Evolutionary conservation across 2,888 invertebrate genomes (phyloP), one percentile per base, ranked within the genome.

Genomic region (Eulithis testata): DNA sequence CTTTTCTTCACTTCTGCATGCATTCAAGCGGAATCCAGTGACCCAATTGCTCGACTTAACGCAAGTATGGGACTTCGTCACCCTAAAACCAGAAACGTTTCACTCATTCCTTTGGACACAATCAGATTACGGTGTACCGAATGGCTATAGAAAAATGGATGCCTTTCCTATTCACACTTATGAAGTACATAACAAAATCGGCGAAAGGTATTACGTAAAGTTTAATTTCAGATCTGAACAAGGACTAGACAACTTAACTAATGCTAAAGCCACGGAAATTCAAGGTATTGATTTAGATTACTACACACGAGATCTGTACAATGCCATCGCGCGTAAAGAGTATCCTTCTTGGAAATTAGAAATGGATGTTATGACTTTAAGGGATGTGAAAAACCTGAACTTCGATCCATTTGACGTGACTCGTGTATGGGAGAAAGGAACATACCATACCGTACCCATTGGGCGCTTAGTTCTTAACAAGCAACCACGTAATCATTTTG

Each of bases 201-300:
- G 96, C 0, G 94, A 96, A 64, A 88, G 94, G 31, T 94, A 95
- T 73, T 98, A 96, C 82, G 97, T 96, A 69, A 98, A 97, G 93
- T 98, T 98, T 90, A 98, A 98, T 84, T 96, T 95, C 79, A 97
- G 97, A 94, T 96, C 97, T 0, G 95, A 98, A 84, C 97, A 98
- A 88, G 97, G 97, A 7, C 95, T 98, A 72, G 95, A 95, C 82
- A 96, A 96, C 84, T 82, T 98, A 52, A 88, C 94, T 40, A 92
- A 94, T 0, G 94, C 95, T 0, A 93, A 94, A 79, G 97, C 97
- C 0, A 91, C 78, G 0, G 87, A 94, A 52, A 87, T 98, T 36
- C 88, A 95, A n/a, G 94, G 94, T 2, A 81, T 89, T n/a, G 97
- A 98, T 87, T 97, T 97, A 0, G 98, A 98, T 89, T 98, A 98